phyloP scores from a whole-genome alignment of 2,888 invertebrate species.

The Eupithecia centaureata region DNA sequence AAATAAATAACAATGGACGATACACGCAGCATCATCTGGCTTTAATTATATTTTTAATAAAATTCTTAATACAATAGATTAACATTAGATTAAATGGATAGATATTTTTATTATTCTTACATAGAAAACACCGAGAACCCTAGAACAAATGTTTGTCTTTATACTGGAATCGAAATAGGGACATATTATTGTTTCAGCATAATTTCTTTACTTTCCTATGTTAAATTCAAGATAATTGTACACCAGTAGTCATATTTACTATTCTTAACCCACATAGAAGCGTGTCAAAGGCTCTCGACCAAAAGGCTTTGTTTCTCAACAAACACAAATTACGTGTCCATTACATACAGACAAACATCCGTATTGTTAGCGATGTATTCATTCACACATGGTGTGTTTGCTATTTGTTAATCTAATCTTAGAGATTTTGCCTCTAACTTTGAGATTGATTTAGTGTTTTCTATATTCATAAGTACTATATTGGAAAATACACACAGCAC shows the following conservation, averaged over 20 bases:
- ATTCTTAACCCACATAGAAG: constrained; percentile 27
- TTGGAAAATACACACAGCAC: too few species aligned
- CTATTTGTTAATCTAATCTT: constrained; percentile 22
- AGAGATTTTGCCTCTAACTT: not conserved
- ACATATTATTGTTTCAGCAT: too few species aligned
- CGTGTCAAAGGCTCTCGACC: constrained; percentile 40
- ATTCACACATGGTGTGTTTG: constrained; percentile 21
- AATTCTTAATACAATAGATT: too few species aligned
- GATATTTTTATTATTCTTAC: too few species aligned
- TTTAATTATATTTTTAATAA: too few species aligned
- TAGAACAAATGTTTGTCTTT: too few species aligned
- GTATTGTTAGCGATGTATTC: constrained; percentile 39
- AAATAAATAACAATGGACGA: not conserved
- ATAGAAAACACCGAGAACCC: too few species aligned
- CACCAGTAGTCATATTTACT: constrained; percentile 13
- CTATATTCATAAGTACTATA: too few species aligned
- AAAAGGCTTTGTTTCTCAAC: constrained; percentile 36
- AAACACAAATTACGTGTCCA: constrained; percentile 49
- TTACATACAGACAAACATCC: constrained; percentile 46
- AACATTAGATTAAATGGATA: too few species aligned
- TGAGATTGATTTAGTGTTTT: too few species aligned
- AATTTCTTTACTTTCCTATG: not conserved
- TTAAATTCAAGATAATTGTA: not conserved
- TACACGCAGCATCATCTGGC: not conserved
- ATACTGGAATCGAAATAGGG: too few species aligned